Evolutionary conservation across 2,797 vertebrate genomes (phyloP).

Genomic region (Coendou prehensilis): DNA sequence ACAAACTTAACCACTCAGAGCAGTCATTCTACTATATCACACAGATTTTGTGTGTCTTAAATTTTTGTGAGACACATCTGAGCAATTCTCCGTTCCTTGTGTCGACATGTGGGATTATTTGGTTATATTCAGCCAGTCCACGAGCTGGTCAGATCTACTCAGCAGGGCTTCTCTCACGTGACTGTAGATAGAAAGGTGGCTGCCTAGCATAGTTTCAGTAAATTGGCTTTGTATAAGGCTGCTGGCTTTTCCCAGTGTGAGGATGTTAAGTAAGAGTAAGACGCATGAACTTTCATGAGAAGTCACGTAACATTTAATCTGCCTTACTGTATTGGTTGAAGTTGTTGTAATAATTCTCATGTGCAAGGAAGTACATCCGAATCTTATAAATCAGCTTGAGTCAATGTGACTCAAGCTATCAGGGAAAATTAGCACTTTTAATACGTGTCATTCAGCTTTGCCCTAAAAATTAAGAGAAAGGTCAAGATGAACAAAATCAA

Average conservation of each 20-base stretch:
- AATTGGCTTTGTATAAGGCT: background rate
- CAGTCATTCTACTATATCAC: background rate
- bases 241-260: background rate
- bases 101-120: background rate
- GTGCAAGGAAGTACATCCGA: background rate
- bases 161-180: background rate
- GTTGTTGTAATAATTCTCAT: background rate
- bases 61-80: background rate
- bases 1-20: background rate
- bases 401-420: conserved; percentile 63
- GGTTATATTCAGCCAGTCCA: background rate
- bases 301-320: background rate
- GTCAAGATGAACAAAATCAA: conserved; percentile 56
- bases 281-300: background rate
- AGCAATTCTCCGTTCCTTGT: background rate
- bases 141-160: background rate
- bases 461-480: conserved; percentile 61
- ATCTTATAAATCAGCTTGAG: background rate
- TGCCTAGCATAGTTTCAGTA: background rate
- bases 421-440: conserved; percentile 62
- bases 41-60: background rate
- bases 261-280: background rate
- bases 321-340: background rate
- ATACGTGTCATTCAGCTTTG: conserved; percentile 53
- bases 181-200: background rate